Percentiles rank a stretch among this genome's conserved stretches.
These are phyloP conservation scores for Willowsia nigromaculata DNA, from an alignment of 2,888 invertebrate genomes.

Conservation along the genomic window DNA sequence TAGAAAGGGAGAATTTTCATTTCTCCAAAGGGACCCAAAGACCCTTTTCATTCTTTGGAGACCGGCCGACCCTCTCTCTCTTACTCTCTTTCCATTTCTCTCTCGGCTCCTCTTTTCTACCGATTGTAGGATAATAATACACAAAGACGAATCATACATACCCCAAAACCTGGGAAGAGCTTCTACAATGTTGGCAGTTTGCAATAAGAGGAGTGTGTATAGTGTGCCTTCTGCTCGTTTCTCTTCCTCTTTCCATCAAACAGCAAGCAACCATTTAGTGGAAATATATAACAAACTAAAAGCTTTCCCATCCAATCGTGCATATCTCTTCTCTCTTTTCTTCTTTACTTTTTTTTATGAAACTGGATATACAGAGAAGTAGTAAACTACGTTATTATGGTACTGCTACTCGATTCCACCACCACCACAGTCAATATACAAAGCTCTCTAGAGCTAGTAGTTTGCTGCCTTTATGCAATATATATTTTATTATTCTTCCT, in stretches of 20 bases:
- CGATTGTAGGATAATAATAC: conserved; percentile 32
- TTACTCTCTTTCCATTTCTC: conserved; percentile 40
- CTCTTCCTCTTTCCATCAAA: conserved; percentile 66
- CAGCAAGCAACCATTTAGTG: conserved; percentile 37
- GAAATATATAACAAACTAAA: conserved; percentile 46
- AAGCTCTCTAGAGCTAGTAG: neutral
- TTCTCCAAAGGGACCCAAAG: conserved; percentile 74
- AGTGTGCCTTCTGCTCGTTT: conserved; percentile 49
- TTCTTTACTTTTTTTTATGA: conserved; percentile 27
- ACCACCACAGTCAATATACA: neutral
- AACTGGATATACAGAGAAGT: conserved; percentile 29
- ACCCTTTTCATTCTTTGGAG: conserved; percentile 74
- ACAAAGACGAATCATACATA: conserved; percentile 16
- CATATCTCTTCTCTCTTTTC: conserved; percentile 45
- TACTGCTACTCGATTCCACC: neutral
- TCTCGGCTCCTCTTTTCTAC: conserved; percentile 33
- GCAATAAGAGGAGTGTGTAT: neutral
- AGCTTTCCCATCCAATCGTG: conserved; percentile 70
- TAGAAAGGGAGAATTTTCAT: conserved; percentile 70
- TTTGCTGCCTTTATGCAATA: conserved; percentile 29
- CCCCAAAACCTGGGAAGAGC: conserved; percentile 36
- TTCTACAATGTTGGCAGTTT: conserved; percentile 33
- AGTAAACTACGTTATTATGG: neutral
- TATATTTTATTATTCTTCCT: conserved; percentile 32
- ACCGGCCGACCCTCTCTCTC: conserved; percentile 63